Percentiles rank a stretch among this genome's conserved stretches.
Evolutionary conservation across 2,888 invertebrate species (phyloP).

Genomic region (Oscheius onirici): DNA sequence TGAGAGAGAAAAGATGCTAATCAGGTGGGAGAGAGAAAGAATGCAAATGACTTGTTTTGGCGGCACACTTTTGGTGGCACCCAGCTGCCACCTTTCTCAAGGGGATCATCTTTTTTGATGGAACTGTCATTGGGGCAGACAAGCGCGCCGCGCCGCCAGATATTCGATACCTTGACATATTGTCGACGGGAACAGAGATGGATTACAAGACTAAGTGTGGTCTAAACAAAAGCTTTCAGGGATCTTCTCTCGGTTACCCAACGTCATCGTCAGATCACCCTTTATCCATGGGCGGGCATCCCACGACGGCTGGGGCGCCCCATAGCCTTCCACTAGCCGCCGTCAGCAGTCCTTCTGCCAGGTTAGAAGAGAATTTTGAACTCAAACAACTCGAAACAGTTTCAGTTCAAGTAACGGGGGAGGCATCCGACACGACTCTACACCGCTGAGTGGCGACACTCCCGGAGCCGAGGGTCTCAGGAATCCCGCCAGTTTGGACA

Average conservation of each 20-base stretch:
- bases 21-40: background rate
- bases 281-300: conserved; percentile 64
- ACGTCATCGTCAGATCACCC: conserved; percentile 51
- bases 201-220: background rate
- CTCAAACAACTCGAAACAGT: background rate
- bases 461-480: conserved; percentile 36
- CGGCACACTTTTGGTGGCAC: conserved; percentile 3
- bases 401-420: conserved; percentile 45
- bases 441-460: conserved; percentile 49
- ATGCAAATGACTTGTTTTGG: conserved; percentile 27
- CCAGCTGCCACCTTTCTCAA: conserved; percentile 27
- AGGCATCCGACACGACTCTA: conserved; percentile 54
- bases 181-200: conserved; percentile 14
- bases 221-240: conserved; percentile 29
- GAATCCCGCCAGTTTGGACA: conserved; percentile 54
- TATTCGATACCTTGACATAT: conserved; percentile 30
- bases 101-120: conserved; percentile 17
- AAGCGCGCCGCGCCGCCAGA: conserved; percentile 23
- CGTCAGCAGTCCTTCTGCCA: conserved; percentile 62
- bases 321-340: conserved; percentile 56
- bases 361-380: conserved; percentile 27
- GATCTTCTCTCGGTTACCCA: conserved; percentile 46
- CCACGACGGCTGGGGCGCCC: conserved; percentile 62
- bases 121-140: conserved; percentile 15
- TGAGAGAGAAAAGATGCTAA: too few relatives aligned